phyloP scores from a whole-genome alignment of 2,113 vertebrate species.

The Cinclus mexicanus region DNA sequence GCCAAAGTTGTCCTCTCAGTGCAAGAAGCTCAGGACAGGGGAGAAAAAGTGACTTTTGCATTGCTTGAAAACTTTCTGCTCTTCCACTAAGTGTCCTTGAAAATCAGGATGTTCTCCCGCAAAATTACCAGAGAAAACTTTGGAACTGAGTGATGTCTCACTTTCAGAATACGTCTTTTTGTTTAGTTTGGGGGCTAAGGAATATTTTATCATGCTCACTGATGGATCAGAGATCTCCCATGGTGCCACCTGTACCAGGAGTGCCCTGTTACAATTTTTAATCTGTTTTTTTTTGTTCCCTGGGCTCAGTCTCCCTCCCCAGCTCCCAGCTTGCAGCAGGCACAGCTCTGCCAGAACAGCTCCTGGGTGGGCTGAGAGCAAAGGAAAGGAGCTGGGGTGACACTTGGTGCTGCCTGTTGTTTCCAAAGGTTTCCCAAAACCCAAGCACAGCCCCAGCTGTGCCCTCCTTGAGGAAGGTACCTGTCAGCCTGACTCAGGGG shows the following conservation, averaged over 20 bases:
- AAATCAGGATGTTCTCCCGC: neutral
- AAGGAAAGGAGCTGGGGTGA: neutral
- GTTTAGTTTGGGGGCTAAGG: neutral
- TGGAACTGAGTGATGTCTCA: neutral
- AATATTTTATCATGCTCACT: neutral
- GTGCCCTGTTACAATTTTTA: neutral
- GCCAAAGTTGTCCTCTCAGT: neutral
- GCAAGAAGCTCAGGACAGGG: fast-evolving
- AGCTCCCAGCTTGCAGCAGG: neutral
- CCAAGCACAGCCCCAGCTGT: neutral
- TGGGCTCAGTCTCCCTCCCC: neutral
- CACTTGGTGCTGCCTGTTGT: neutral
- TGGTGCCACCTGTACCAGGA: neutral
- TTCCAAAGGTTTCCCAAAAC: neutral
- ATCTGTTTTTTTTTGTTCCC: neutral
- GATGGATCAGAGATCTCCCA: neutral
- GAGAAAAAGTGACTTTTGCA: neutral
- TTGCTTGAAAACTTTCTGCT: neutral
- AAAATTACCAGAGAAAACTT: neutral
- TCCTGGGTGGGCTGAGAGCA: neutral
- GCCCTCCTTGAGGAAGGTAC: neutral
- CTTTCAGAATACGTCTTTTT: neutral
- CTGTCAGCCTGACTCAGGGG: neutral
- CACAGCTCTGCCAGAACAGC: neutral
- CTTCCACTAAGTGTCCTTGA: neutral